These are phyloP conservation scores for Ptyas mucosa DNA, from an alignment of 2,113 vertebrate genomes.

Conservation along the genomic window DNA sequence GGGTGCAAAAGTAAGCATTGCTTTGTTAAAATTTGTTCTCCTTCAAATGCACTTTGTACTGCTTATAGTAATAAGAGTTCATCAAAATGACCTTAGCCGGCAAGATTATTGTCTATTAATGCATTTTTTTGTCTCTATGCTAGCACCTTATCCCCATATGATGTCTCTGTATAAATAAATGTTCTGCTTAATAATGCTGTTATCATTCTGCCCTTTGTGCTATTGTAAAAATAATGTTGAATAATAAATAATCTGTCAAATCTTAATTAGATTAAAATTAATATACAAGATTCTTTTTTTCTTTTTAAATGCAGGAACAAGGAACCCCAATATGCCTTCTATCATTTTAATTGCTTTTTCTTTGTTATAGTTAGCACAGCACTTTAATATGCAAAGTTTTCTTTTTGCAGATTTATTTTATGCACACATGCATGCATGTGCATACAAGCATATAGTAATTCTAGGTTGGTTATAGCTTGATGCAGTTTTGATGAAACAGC, in stretches of 20 bases:
- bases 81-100: background rate
- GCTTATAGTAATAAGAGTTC: background rate
- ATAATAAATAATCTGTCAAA: slow-evolving; percentile 54
- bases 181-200: slow-evolving; percentile 52
- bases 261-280: slow-evolving; percentile 62
- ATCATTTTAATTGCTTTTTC: slow-evolving; percentile 34
- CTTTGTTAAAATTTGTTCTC: slow-evolving; percentile 34
- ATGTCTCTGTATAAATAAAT: slow-evolving; percentile 33
- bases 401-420: background rate
- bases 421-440: background rate
- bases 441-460: background rate
- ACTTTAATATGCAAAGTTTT: slow-evolving; percentile 1
- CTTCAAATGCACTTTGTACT: slow-evolving; percentile 1
- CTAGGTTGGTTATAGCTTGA: background rate
- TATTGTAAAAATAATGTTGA: slow-evolving; percentile 43
- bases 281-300: slow-evolving; percentile 35
- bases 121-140: slow-evolving; percentile 20
- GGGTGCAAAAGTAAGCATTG: background rate
- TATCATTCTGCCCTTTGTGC: slow-evolving; percentile 51
- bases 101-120: background rate
- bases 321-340: slow-evolving; percentile 25
- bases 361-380: slow-evolving; percentile 24
- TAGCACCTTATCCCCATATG: slow-evolving; percentile 38
- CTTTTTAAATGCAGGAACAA: slow-evolving; percentile 45
- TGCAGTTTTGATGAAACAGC: background rate